A percentile compares a stretch with the other conserved stretches of the same genome.
These are phyloP conservation scores for Tapera naevia DNA, from an alignment of 2,797 vertebrate species.

Conservation along the genomic window DNA sequence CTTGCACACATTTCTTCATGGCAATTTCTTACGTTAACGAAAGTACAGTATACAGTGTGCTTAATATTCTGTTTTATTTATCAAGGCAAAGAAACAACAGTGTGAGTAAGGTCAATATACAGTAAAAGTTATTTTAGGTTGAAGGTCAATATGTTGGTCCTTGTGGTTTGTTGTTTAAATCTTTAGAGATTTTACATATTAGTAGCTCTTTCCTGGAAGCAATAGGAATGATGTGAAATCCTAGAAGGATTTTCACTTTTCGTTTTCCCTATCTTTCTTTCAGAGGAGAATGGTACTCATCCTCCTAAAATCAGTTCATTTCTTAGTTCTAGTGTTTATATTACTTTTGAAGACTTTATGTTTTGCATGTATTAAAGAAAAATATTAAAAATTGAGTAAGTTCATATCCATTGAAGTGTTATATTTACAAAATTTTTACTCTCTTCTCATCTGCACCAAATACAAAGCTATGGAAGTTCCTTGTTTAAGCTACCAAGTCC, in stretches of 20 bases:
- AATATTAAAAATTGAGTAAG: not conserved
- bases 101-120: conserved; percentile 22
- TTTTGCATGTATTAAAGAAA: not conserved
- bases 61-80: conserved; percentile 41
- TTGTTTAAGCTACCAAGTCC: not conserved
- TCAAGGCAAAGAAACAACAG: conserved; percentile 31
- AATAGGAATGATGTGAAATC: conserved; percentile 23
- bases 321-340: not conserved
- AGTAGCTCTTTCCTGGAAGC: conserved; percentile 41
- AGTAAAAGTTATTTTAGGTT: conserved; percentile 48
- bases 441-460: not conserved
- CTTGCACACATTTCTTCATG: conserved; percentile 20
- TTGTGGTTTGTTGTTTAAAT: conserved; percentile 58
- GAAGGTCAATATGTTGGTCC: conserved; percentile 8
- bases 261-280: not conserved
- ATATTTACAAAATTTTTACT: not conserved
- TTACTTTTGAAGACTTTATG: not conserved
- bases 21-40: conserved; percentile 45
- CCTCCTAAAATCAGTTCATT: not conserved
- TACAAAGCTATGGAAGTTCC: not conserved
- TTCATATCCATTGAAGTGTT: not conserved
- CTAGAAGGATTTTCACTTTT: conserved; percentile 36
- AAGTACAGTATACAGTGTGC: not conserved
- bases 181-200: conserved; percentile 48
- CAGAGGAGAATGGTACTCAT: not conserved